These are phyloP conservation scores for Ips typographus DNA, from an alignment of 1,140 invertebrate species.

Conservation along the genomic window DNA sequence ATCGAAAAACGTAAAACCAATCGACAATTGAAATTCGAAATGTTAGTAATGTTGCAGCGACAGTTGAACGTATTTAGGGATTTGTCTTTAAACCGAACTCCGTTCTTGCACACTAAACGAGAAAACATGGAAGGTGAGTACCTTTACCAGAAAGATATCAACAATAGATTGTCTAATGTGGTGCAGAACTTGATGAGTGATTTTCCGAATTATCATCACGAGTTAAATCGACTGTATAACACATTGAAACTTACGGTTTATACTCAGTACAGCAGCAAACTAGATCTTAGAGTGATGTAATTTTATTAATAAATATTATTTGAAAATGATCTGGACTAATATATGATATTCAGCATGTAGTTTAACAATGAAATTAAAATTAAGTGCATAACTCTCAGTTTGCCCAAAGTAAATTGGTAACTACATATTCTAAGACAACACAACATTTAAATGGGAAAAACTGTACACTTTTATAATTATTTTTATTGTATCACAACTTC, in stretches of 20 bases:
- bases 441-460: no score
- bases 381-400: no score
- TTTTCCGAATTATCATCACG: slow-evolving; percentile 58
- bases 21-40: slow-evolving; percentile 59
- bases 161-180: slow-evolving; percentile 56
- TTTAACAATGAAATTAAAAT: not conserved
- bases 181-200: slow-evolving; percentile 58
- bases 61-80: slow-evolving; percentile 59
- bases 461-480: no score
- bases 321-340: not conserved
- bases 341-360: not conserved
- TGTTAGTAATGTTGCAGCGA: slow-evolving; percentile 62
- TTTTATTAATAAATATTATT: slow-evolving; percentile 2
- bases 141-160: slow-evolving; percentile 55
- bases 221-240: slow-evolving; percentile 57
- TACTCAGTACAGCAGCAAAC: slow-evolving; percentile 9
- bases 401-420: no score
- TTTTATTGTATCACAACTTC: not conserved
- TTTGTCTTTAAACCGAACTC: slow-evolving; percentile 52
- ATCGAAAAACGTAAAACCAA: slow-evolving; percentile 55
- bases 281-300: slow-evolving; percentile 1
- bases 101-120: slow-evolving; percentile 56
- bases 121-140: slow-evolving; percentile 53
- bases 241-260: slow-evolving; percentile 48
- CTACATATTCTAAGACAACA: not conserved